Base-by-base conservation (phyloP, 1,140 invertebrate species). In the Aphidius gifuensis region DNA sequence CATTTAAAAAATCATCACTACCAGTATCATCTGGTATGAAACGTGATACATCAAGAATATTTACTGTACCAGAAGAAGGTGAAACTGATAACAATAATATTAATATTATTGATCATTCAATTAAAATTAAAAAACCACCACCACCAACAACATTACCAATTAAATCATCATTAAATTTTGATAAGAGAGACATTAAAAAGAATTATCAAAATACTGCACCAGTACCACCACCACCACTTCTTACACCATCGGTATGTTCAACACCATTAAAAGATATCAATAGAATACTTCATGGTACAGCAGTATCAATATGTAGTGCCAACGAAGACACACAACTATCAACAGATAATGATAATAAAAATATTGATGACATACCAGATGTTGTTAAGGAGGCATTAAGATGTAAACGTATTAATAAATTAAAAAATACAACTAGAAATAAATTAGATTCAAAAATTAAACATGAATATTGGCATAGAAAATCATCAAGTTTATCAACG, bases 51-150 rank as follows among this genome's bases (percentile, higher is more conserved):
- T 91, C 90, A 0, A 75, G 90, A 2, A 86, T 92, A 39, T 92
- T 92, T 64, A 91, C 89, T 3, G 88, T 91, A 39, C 90, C 90
- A 4, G 90, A 92, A 79, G 89, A 91, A 73, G 85, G 84, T 46
- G 83, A 79, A 62, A 70, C 80, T 6, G 77, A 80, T 49, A 68
- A 73, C 2, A 4, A 76, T 8, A 39, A 39, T 23, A 40, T 11
- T 23, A 53, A 38, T 7, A 23, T 53, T 38, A 5, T 8, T 53
- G 4, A 23, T 38, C 23, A 11, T 39, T 1, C 61, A 61, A 58
- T 40, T 71, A 39, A 66, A 61, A 9, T 51, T 59, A 16, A 75
- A 70, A 69, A 67, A 32, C 23, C 2, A 32, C 23, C 2, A 32
- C 23, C 23, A 4, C 23, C 23, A 32, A 32, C 23, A 32, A 32